Base-by-base conservation (phyloP, 1,140 invertebrate species). In the Drosophila sulfurigaster region DNA sequence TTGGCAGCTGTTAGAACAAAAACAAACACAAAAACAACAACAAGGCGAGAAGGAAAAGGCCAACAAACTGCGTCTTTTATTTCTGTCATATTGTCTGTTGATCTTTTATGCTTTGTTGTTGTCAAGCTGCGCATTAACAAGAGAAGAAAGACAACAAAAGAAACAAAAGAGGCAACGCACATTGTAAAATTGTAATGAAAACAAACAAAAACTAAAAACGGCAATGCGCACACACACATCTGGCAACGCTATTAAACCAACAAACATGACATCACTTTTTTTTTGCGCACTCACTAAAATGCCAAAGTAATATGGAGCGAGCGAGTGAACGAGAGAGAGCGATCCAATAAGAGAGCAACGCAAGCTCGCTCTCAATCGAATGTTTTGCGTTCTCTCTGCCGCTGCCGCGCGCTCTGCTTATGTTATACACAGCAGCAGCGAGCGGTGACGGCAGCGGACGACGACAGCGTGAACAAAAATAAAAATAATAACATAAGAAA, bases 241-340 rank as follows among this genome's bases (percentile, higher is more conserved):
- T 88, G 83, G 83, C 83, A 88, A 89, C 83, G 62, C 87, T 41
- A 67, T 64, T 75, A 78, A 81, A 75, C 81, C 74, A 89, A 89
- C 83, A 88, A 88, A 88, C 81, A 88, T 88, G 83, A 88, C 83
- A 88, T 88, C 83, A 88, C 83, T 87, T 88, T 87, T 87, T 87
- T 81, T 87, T 79, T 80, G 85, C 83, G 85, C 82, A 89, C 85
- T 89, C 85, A 87, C 82, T 46, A 77, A 77, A 79, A 72, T 76
- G 74, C 82, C 82, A 89, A 78, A 88, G 83, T 89, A 89, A 88
- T 65, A 52, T 11, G 59, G 52, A 65, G 48, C 16, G 58, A 38
- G 54, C 20, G 57, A 35, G 45, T 16, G 35, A 57, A 5, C 16
- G 2, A 51, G 15, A 54, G 41, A 35, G 49, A 45, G 56, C 65